Conservation (phyloP, 2,797 vertebrate species). For the Megalops cyprinoides region DNA sequence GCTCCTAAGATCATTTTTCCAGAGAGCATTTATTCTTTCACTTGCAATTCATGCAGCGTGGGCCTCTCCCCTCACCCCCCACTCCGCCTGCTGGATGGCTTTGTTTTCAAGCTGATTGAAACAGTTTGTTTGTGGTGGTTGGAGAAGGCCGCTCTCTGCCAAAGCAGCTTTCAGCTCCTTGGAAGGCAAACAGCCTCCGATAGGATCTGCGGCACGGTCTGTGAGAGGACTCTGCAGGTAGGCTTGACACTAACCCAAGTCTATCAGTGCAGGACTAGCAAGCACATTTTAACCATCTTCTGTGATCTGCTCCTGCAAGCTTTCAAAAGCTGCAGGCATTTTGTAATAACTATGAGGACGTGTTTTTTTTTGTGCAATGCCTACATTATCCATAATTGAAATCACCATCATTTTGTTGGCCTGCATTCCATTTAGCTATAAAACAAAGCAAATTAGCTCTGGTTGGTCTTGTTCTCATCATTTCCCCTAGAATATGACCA, state of each 20-base stretch:
- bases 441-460: not conserved
- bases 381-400: too few species aligned
- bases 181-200: not conserved
- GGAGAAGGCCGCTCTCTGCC: constrained; percentile 1
- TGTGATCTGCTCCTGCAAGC: too few species aligned
- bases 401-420: not conserved
- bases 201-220: not conserved
- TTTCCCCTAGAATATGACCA: not conserved
- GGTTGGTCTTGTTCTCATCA: not conserved
- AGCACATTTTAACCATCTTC: too few species aligned
- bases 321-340: too few species aligned
- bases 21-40: constrained; percentile 18
- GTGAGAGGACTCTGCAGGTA: not conserved
- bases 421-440: not conserved
- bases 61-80: too few species aligned
- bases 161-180: not conserved
- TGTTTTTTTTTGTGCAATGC: too few species aligned
- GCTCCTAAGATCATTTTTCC: constrained; percentile 21
- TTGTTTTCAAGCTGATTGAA: constrained; percentile 19
- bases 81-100: not conserved
- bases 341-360: too few species aligned
- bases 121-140: constrained; percentile 1
- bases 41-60: constrained; percentile 13
- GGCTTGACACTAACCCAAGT: not conserved
- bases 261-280: not conserved